A percentile compares a stretch with the other conserved stretches of the same genome.
Conservation (phyloP, 2,797 vertebrate genomes). For the Pterois miles region DNA sequence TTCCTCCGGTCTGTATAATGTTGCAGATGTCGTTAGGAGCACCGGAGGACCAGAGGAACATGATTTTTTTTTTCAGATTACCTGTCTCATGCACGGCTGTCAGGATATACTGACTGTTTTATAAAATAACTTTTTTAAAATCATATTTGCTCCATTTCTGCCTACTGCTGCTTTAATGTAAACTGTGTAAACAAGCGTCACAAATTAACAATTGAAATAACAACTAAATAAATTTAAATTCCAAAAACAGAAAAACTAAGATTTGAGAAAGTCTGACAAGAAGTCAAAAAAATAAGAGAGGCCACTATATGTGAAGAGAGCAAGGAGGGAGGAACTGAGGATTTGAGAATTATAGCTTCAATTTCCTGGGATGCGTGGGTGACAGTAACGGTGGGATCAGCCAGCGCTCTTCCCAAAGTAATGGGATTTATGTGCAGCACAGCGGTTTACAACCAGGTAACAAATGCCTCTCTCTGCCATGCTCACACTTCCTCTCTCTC, state of each 20-base stretch:
- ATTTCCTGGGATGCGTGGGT: constrained; percentile 79
- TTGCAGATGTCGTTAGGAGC: no score
- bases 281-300: constrained; percentile 11
- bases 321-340: constrained; percentile 42
- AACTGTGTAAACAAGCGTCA: not conserved
- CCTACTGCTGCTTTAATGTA: no score
- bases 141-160: no score
- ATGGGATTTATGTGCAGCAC: constrained; percentile 81
- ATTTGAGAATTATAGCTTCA: constrained; percentile 83
- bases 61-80: no score
- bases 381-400: constrained; percentile 71
- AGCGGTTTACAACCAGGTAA: constrained; percentile 76
- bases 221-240: constrained; percentile 10
- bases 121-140: no score
- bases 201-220: constrained; percentile 39
- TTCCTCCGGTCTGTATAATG: no score
- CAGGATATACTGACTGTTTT: no score
- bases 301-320: constrained; percentile 28
- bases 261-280: not conserved
- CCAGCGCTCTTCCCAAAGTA: constrained; percentile 75
- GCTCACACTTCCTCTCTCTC: constrained; percentile 29
- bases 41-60: no score
- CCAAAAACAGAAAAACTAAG: constrained; percentile 3
- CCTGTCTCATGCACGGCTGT: no score
- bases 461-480: constrained; percentile 67